A percentile compares a stretch with the other conserved stretches of the same genome.
Evolutionary conservation across 2,113 vertebrate species (phyloP).

Genomic region (Rhombomys opimus): DNA sequence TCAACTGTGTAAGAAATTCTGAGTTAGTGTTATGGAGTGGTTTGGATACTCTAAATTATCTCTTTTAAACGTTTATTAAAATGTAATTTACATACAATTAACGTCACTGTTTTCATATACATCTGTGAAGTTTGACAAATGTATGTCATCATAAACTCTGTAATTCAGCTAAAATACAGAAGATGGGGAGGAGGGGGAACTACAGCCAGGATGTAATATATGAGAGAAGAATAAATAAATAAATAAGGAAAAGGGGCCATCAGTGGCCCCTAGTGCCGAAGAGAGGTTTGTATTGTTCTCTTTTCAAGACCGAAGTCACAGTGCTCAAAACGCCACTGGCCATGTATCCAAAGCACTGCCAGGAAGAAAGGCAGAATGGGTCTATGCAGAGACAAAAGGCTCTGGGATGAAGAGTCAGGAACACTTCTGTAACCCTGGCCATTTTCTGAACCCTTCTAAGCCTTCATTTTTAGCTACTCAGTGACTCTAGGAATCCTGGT

Average conservation of each 20-base stretch:
- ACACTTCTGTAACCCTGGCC: not conserved
- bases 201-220: not conserved
- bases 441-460: not conserved
- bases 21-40: constrained; percentile 14
- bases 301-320: not conserved
- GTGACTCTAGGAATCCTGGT: not conserved
- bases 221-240: not conserved
- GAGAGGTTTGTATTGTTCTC: not conserved
- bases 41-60: constrained; percentile 49
- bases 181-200: not conserved
- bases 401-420: not conserved
- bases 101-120: not conserved
- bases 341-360: no score
- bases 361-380: not conserved
- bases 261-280: not conserved
- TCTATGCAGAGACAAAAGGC: not conserved
- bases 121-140: constrained; percentile 49
- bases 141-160: not conserved
- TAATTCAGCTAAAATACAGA: not conserved
- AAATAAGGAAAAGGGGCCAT: accelerated
- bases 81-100: constrained; percentile 13
- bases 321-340: not conserved
- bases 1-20: constrained; percentile 25
- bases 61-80: constrained; percentile 44
- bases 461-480: not conserved